A percentile compares a stretch with the other conserved stretches of the same genome.
These are phyloP conservation scores for Denticeps clupeoides DNA, from an alignment of 2,797 vertebrate species.

Conservation along the genomic window DNA sequence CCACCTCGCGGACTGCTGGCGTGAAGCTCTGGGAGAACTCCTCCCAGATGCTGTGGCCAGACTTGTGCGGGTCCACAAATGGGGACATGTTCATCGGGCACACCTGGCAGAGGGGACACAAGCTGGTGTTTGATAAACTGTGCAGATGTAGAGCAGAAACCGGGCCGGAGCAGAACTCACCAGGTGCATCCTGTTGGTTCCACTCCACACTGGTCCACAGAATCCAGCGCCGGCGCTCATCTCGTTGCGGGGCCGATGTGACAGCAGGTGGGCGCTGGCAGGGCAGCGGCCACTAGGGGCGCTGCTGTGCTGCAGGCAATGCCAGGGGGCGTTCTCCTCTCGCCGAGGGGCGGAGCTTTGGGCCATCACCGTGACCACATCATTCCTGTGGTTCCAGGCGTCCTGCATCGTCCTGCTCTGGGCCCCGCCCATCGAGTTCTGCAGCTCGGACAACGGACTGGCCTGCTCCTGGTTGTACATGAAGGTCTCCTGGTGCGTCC, in stretches of 20 bases:
- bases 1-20: slow-evolving; percentile 89
- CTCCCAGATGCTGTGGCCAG: slow-evolving; percentile 88
- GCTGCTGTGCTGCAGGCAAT: slow-evolving; percentile 9
- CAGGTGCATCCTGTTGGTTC: slow-evolving; percentile 67
- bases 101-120: slow-evolving; percentile 54
- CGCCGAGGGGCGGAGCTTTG: slow-evolving; percentile 10
- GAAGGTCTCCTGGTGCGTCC: slow-evolving; percentile 82
- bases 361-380: slow-evolving; percentile 27
- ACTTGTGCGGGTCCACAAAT: slow-evolving; percentile 80
- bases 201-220: slow-evolving; percentile 37
- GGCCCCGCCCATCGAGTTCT: neutral
- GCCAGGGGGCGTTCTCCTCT: slow-evolving; percentile 12
- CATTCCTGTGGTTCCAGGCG: slow-evolving; percentile 44
- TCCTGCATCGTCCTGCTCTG: slow-evolving; percentile 36
- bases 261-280: slow-evolving; percentile 49
- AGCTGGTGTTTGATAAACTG: neutral
- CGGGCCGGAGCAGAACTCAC: slow-evolving; percentile 49
- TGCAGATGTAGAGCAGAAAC: neutral
- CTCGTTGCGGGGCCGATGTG: slow-evolving; percentile 36
- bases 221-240: slow-evolving; percentile 29
- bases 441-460: slow-evolving; percentile 31
- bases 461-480: slow-evolving; percentile 81
- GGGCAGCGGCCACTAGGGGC: slow-evolving; percentile 50
- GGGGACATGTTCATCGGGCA: slow-evolving; percentile 93
- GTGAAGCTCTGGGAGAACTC: slow-evolving; percentile 96